Conservation (phyloP, 2,113 vertebrate genomes). For the Scalopus aquaticus region DNA sequence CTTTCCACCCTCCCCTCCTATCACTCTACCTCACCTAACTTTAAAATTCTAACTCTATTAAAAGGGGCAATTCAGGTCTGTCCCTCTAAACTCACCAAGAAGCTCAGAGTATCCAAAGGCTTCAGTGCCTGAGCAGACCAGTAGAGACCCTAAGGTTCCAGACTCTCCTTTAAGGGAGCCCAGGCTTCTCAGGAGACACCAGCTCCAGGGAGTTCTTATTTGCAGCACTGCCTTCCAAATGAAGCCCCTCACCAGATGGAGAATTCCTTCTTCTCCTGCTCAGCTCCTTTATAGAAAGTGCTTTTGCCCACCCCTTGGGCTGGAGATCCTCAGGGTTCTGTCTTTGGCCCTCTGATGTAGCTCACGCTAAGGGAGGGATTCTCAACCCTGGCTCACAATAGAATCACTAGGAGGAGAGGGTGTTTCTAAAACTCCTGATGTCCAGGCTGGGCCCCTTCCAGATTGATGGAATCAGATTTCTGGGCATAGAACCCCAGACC, state of each 20-base stretch:
- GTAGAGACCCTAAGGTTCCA: not conserved
- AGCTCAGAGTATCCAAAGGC: not conserved
- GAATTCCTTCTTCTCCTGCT: not conserved
- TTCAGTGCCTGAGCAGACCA: not conserved
- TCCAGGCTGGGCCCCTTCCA: not conserved
- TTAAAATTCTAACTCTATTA: not conserved
- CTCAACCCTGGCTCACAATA: not conserved
- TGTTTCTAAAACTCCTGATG: not conserved
- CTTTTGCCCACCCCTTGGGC: not conserved
- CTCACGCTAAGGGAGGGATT: not conserved
- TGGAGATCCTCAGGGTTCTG: not conserved
- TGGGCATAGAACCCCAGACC: not conserved
- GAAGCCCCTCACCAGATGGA: not conserved
- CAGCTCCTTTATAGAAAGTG: not conserved
- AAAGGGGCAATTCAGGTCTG: not conserved
- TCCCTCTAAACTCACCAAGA: not conserved
- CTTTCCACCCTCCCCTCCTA: not conserved
- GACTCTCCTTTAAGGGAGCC: not conserved
- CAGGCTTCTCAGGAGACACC: not conserved
- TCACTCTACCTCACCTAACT: not conserved
- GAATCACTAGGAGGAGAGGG: fast-evolving
- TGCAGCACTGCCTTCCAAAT: not conserved
- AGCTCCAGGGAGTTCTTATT: not conserved
- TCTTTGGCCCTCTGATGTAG: not conserved
- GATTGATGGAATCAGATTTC: not conserved